Evolutionary conservation across 2,888 invertebrate genomes (phyloP), one percentile per base, ranked within the genome.

Genomic region (Polyommatus icarus): DNA sequence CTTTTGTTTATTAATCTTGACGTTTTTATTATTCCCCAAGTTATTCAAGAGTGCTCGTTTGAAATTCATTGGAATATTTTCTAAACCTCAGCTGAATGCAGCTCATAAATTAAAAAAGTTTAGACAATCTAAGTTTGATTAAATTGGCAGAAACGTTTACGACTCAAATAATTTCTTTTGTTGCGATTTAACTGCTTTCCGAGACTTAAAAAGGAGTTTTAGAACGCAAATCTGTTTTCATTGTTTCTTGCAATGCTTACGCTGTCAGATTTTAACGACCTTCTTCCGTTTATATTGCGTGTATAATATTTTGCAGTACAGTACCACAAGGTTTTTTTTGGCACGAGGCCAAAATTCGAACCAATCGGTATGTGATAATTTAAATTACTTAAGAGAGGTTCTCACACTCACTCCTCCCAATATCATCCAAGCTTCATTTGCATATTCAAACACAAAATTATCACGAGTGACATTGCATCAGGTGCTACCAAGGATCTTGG

Each of bases 1-100:
- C 67, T 32, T 32, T 32, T 67, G 67, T 32, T 67, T 67, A 67
- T 29, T 67, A 32, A 67, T 67, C 67, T 67, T 67, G 67, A 67
- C 29, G 67, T 29, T 67, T 29, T 29, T 67, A 32, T 67, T 67
- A 18, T 7, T 67, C 12, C 10, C 61, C 29, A 15, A 67, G 67
- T 67, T 29, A 67, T 29, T 67, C 67, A 29, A 67, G 3, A 67
- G 15, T 20, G 24, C 29, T 67, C 67, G 15, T 67, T 67, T 29
- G 1, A 29, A 29, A 29, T 67, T 67, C 29, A 67, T 67, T 32
- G 32, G 29, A 67, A 67, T 32, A 67, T 7, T 29, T 67, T 29
- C 29, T 67, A 32, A 67, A 18, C 67, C 67, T 67, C 29, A 32
- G 7, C 29, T 32, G 29, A 67, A 67, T 67, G 67, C 29, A 67